Evolutionary conservation across 2,113 vertebrate species (phyloP).

Genomic region (Gymnobelideus leadbeateri): DNA sequence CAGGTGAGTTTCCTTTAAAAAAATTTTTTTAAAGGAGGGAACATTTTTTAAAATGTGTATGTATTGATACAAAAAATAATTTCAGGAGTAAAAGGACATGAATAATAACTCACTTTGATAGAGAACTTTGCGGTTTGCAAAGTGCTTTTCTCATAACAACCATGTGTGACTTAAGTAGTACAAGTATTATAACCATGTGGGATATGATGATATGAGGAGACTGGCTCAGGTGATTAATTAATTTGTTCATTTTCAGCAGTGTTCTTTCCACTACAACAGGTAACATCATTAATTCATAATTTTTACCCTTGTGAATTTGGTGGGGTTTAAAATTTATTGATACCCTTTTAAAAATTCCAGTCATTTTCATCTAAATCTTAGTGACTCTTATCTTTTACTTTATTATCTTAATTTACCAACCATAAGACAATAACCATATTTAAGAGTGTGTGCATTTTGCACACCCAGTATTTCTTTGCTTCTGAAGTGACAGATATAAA

Average conservation of each 20-base stretch:
- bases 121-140: background rate
- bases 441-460: background rate
- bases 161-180: background rate
- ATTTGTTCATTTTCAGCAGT: background rate
- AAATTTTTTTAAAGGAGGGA: background rate
- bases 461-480: background rate
- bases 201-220: background rate
- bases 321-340: background rate
- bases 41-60: background rate
- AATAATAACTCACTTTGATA: background rate
- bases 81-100: background rate
- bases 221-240: background rate
- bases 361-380: background rate
- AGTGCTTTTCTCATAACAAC: background rate
- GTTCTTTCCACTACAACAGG: background rate
- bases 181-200: background rate
- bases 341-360: background rate
- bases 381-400: background rate
- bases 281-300: background rate
- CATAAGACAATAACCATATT: background rate
- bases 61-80: background rate
- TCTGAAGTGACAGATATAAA: too few species aligned
- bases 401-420: background rate
- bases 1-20: conserved; percentile 87
- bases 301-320: background rate